These are phyloP conservation scores for Sclerurus mexicanus DNA, from an alignment of 2,113 vertebrate genomes.

Conservation along the genomic window DNA sequence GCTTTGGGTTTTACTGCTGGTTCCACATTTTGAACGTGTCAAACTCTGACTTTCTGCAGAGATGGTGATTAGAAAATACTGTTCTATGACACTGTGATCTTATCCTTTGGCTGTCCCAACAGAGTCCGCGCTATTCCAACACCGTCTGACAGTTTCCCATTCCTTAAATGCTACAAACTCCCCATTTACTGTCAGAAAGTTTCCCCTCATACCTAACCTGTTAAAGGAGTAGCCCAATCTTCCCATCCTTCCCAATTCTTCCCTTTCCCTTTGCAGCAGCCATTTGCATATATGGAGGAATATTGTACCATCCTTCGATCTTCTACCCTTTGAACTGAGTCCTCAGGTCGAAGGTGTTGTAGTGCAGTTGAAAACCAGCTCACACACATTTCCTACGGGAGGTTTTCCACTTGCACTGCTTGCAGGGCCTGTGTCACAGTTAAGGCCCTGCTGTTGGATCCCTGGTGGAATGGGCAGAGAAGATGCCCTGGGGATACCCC, in stretches of 20 bases:
- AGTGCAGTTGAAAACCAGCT: not conserved
- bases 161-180: not conserved
- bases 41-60: not conserved
- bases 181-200: not conserved
- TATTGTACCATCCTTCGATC: not conserved
- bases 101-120: not conserved
- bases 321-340: not conserved
- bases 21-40: not conserved
- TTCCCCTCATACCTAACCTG: not conserved
- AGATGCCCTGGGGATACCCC: not conserved
- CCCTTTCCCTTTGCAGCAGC: not conserved
- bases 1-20: not conserved
- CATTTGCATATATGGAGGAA: not conserved
- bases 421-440: not conserved
- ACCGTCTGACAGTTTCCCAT: not conserved
- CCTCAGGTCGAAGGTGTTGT: not conserved
- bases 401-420: not conserved
- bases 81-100: not conserved
- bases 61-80: not conserved
- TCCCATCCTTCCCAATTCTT: not conserved
- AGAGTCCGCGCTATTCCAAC: not conserved
- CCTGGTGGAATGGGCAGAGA: not conserved
- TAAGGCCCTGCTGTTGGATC: not conserved
- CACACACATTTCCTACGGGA: not conserved
- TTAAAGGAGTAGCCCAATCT: not conserved